Conservation (phyloP, 2,888 invertebrate genomes). For the Bruchidius siliquastri region DNA sequence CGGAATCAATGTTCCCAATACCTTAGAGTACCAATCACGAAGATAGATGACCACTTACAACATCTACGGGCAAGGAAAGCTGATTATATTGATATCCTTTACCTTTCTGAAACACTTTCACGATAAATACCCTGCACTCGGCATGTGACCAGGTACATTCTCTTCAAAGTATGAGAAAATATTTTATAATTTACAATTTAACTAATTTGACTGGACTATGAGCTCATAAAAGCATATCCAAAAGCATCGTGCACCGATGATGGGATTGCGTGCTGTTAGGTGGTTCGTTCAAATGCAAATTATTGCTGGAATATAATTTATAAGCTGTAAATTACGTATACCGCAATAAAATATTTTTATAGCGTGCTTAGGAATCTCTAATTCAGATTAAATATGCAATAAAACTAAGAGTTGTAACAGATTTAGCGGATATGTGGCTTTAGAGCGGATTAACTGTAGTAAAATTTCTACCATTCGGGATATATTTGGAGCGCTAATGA, state of each 20-base stretch:
- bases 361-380: not conserved
- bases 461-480: not conserved
- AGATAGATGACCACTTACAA: too few species aligned
- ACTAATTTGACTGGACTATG: not conserved
- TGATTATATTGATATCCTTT: too few species aligned
- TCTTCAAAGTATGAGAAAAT: too few species aligned
- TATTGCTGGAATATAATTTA: conserved; percentile 24
- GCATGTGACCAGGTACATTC: too few species aligned
- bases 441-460: not conserved
- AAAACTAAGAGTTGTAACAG: not conserved
- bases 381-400: not conserved
- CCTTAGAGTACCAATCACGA: too few species aligned
- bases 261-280: conserved; percentile 19
- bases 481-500: not conserved
- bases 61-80: too few species aligned
- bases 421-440: not conserved
- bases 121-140: too few species aligned
- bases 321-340: conserved; percentile 21
- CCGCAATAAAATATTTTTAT: not conserved
- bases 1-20: too few species aligned
- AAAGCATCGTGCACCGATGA: not conserved
- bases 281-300: conserved; percentile 27
- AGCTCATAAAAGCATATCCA: not conserved
- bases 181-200: too few species aligned
- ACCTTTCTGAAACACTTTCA: too few species aligned